Evolutionary conservation across 2,797 vertebrate genomes (phyloP), one percentile per base, ranked within the genome.

Genomic region (Thunnus albacares): DNA sequence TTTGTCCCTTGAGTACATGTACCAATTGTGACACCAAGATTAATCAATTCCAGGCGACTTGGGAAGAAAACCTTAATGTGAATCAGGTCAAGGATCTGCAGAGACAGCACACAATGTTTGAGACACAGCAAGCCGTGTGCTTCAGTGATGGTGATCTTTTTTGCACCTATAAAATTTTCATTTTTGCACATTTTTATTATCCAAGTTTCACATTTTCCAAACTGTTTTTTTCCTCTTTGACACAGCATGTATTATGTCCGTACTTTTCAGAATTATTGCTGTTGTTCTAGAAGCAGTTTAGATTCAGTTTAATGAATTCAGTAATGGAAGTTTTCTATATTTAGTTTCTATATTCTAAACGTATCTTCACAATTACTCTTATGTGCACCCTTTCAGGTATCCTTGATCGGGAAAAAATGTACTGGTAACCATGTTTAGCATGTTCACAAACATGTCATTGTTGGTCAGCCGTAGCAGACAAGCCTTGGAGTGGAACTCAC

Each of bases 51-150:
- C 53, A 47, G 33, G 58, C 6, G 11, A 20, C 57, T 69, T 52
- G 17, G 20, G 58, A 70, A 69, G 35, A 69, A 49, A 81, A 87
- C 70, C 35, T 78, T 83, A 60, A 84, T 77, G 7, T 5, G 59
- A 87, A 70, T 69, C 75, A 76, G 82, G 75, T 69, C 80, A 85
- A 80, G 52, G 69, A 86, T 80, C 72, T 63, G 66, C 69, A 82
- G 69, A 81, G 65, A 59, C 77, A 59, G 47, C 8, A 6, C 59
- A 49, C 57, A 24, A 14, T 33, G n/a, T 66, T 38, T 51, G 53
- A 75, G 72, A 47, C 22, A 22, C 14, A 71, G n/a, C 45, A 49
- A 20, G n/a, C 5, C 13, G 0, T 18, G 12, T 14, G 51, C 17
- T 26, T 56, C 33, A 56, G 10, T 49, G 20, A 24, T 6, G n/a